Evolutionary conservation across 2,113 vertebrate genomes (phyloP), one percentile per base, ranked within the genome.

Genomic region (Bolborhynchus lineola): DNA sequence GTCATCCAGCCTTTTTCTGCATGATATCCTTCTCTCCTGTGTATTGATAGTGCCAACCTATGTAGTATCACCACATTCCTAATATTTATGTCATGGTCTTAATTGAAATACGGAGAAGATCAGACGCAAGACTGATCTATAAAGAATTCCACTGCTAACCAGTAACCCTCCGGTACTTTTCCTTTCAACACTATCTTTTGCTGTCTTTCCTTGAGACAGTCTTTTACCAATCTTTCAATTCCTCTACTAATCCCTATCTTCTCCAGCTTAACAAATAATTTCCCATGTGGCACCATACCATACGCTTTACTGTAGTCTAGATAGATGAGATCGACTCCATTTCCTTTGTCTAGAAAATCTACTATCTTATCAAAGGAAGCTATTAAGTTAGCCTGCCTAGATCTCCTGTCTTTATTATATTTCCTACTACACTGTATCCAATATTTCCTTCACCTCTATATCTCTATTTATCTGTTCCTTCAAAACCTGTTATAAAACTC

Each of bases 341-440:
- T 87, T 91, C 76, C 89, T 93, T 95, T 97, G 96, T 96, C 96
- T 97, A 95, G 91, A 92, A 95, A 95, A 97, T 92, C 94, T 72
- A 26, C 84, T 92, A 52, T 95, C 95, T 93, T 97, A 96, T 91
- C 88, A 83, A 95, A 95, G 64, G 69, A 92, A 91, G 42, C 55
- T 95, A 93, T 95, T 95, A 91, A 82, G 44, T 88, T 89, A 71
- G 72, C 31, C 91, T 89, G 72, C 69, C 74, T 78, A 84, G 76
- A 86, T 95, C 52, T 84, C 17, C 11, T 37, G 81, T 80, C 50
- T 81, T 71, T 71, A 75, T 81, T 88, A 18, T 63, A 75, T 84
- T 87, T 92, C 74, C 52, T 89, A 35, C 57, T 60, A 33, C 31
- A 44, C n/a, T 72, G 2, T 72, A 79, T 47, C 47, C 33, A 76